Base-by-base conservation (phyloP, 2,888 invertebrate species). In the Athetis lepigone region DNA sequence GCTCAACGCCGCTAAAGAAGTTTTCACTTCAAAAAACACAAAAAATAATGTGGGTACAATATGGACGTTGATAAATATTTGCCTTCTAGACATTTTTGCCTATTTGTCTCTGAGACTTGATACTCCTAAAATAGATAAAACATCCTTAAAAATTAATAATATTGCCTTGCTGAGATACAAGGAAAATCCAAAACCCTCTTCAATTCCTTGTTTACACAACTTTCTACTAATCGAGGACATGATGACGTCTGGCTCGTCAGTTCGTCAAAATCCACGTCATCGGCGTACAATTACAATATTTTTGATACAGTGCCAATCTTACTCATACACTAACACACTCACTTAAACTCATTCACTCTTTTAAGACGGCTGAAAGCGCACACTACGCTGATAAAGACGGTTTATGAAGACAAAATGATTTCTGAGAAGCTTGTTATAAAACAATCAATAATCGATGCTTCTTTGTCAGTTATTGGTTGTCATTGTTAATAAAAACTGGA, bases 271-370 rank as follows among this genome's bases (percentile, higher is more conserved):
- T 11, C 33, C 60, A 54, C 80, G 81, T 86, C 82, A 81, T 65
- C 19, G 33, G 71, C 87, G 88, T 89, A 81, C 16, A 16, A 16
- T 90, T 88, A 89, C 80, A 62, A 76, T 70, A 71, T 80, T 85
- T n/a, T 89, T 91, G 89, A 87, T 86, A 82, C 71, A 46, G 76
- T 82, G 90, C 89, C 90, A 90, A 86, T 59, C 40, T 70, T 85
- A 84, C 80, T 88, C 85, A 88, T 85, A 83, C 82, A 82, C 80
- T 75, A 39, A 33, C 4, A n/a, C n/a, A n/a, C 33, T 1, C 4
- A 33, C 33, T 4, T 25, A 4, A 3, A 25, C 6, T 25, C 25
- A 25, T 25, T 25, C 25, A 25, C 6, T 33, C 33, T 13, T 33
- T 33, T 8, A 33, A 13, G 4, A 4, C 4, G 13, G 13, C 13